Conservation (phyloP, 1,140 invertebrate genomes). For the Hestina assimilis region DNA sequence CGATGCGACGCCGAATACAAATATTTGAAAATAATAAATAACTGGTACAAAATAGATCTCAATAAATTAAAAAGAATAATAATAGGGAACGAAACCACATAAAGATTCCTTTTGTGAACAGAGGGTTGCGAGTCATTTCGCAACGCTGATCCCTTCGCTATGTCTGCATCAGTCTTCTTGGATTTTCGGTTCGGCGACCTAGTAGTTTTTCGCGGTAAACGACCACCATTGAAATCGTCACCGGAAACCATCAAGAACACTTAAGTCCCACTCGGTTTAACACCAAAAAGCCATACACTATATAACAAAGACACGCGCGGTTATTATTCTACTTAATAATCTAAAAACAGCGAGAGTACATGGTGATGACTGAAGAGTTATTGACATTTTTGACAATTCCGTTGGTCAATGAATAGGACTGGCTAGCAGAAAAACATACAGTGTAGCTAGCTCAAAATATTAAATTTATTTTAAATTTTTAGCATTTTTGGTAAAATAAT, state of each 20-base stretch:
- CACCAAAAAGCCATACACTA: slow-evolving; percentile 67
- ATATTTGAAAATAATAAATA: slow-evolving; percentile 91
- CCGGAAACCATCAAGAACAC: slow-evolving; percentile 78
- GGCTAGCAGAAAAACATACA: slow-evolving; percentile 1
- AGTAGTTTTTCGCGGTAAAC: slow-evolving; percentile 75
- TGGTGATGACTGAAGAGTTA: slow-evolving; percentile 48
- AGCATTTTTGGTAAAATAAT: too few species aligned
- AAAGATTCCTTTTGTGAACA: slow-evolving; percentile 91
- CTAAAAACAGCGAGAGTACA: slow-evolving; percentile 59
- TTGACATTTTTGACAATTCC: slow-evolving; percentile 51
- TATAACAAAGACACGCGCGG: slow-evolving; percentile 62
- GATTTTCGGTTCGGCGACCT: slow-evolving; percentile 76
- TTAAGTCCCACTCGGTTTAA: slow-evolving; percentile 53
- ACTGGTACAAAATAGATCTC: slow-evolving; percentile 88
- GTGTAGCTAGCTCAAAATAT: not conserved
- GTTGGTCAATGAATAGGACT: slow-evolving; percentile 7
- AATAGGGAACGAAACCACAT: slow-evolving; percentile 90
- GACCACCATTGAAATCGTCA: slow-evolving; percentile 78
- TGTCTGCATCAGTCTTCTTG: slow-evolving; percentile 75
- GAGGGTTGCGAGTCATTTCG: slow-evolving; percentile 81
- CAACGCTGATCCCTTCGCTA: slow-evolving; percentile 75
- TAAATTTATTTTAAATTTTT: too few species aligned
- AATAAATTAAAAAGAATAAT: slow-evolving; percentile 91
- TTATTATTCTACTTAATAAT: slow-evolving; percentile 60
- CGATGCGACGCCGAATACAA: slow-evolving; percentile 87